A percentile compares a stretch with the other conserved stretches of the same genome.
These are phyloP conservation scores for Ormyrus labotus DNA, from an alignment of 2,888 invertebrate genomes.

Conservation along the genomic window DNA sequence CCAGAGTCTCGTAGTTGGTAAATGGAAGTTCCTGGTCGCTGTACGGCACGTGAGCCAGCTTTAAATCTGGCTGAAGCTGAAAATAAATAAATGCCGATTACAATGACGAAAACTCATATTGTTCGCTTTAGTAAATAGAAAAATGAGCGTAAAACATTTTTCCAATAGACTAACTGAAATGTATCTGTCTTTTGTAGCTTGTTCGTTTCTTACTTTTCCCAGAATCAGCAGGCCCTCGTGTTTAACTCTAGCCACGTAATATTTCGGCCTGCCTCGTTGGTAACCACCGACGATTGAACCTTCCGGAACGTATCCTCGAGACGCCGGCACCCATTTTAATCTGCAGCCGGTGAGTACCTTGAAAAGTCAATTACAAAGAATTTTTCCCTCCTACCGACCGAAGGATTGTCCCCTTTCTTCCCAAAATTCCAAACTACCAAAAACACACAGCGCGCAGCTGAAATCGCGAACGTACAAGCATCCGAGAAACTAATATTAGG, in stretches of 20 bases:
- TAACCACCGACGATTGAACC: constrained; percentile 54
- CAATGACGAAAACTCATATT: no score
- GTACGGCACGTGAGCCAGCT: constrained; percentile 52
- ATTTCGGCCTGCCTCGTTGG: constrained; percentile 48
- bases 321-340: constrained; percentile 54
- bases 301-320: constrained; percentile 53
- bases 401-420: background rate
- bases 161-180: background rate
- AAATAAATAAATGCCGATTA: background rate
- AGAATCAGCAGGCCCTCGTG: constrained; percentile 55
- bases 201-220: constrained; percentile 45
- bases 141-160: no score
- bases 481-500: background rate
- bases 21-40: constrained; percentile 57
- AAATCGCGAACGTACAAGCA: no score
- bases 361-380: constrained; percentile 1
- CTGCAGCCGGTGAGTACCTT: constrained; percentile 57
- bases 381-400: background rate
- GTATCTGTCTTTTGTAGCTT: background rate
- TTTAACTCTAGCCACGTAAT: constrained; percentile 55
- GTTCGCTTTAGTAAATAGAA: no score
- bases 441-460: no score
- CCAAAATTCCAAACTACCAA: no score
- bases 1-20: constrained; percentile 57
- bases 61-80: constrained; percentile 48